These are phyloP conservation scores for Bubalus kerabau DNA, from an alignment of 2,113 vertebrate genomes.

Conservation along the genomic window DNA sequence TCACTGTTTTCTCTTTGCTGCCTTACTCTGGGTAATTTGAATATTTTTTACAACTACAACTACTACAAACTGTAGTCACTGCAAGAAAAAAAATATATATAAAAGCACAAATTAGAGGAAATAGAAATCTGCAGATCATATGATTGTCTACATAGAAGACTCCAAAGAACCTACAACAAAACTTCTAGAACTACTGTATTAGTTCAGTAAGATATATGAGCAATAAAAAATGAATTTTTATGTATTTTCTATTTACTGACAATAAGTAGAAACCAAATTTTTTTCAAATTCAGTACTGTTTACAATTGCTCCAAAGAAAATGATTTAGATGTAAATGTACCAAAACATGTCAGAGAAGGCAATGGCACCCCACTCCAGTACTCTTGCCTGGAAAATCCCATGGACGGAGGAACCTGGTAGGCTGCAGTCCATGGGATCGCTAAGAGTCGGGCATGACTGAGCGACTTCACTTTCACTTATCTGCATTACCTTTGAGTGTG, in stretches of 20 bases:
- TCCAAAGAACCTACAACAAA: background rate
- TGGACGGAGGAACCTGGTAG: too few species aligned
- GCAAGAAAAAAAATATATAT: background rate
- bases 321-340: background rate
- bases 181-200: background rate
- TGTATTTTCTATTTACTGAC: background rate
- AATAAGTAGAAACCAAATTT: background rate
- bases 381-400: too few species aligned
- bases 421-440: too few species aligned
- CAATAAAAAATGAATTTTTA: background rate
- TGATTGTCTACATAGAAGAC: background rate
- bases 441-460: too few species aligned
- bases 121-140: background rate
- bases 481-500: background rate
- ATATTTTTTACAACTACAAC: background rate
- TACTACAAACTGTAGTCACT: background rate
- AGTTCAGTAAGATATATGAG: background rate
- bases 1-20: background rate
- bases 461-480: background rate
- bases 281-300: background rate
- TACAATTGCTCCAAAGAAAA: background rate
- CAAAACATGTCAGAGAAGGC: background rate
- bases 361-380: too few species aligned
- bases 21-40: background rate
- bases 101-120: background rate